Evolutionary conservation across 2,113 vertebrate genomes (phyloP).

Genomic region (Vicugna pacos): DNA sequence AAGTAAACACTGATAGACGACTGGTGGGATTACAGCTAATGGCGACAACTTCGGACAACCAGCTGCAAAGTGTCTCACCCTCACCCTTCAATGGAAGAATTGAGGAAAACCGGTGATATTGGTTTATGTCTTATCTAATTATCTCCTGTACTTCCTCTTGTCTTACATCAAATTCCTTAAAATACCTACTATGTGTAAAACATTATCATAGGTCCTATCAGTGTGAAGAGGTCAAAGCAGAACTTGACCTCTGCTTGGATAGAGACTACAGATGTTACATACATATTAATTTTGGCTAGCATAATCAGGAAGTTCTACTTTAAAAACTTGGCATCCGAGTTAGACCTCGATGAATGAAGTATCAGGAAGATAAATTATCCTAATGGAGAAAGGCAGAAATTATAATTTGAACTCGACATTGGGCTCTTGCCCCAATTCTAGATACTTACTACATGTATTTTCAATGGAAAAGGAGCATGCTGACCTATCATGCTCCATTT

Average conservation of each 20-base stretch:
- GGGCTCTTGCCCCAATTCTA: background rate
- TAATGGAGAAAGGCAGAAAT: background rate
- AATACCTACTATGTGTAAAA: background rate
- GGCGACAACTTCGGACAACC: background rate
- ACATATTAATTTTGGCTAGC: background rate
- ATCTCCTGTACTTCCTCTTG: background rate
- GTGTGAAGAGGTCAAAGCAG: background rate
- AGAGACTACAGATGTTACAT: background rate
- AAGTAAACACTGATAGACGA: background rate
- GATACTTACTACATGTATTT: background rate
- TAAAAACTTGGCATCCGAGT: background rate
- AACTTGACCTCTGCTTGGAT: background rate
- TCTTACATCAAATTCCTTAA: background rate
- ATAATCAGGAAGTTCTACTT: background rate
- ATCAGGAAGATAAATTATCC: background rate
- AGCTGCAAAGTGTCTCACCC: background rate
- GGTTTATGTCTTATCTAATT: background rate
- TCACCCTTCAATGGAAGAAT: background rate
- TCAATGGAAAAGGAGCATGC: background rate
- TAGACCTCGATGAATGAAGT: background rate
- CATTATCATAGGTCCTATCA: background rate
- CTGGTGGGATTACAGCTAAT: background rate
- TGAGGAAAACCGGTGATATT: background rate
- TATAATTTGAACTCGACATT: background rate
- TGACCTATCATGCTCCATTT: background rate